Percentiles rank a stretch among this genome's conserved stretches.
Evolutionary conservation across 2,113 vertebrate species (phyloP).

Genomic region (Axis porcinus): DNA sequence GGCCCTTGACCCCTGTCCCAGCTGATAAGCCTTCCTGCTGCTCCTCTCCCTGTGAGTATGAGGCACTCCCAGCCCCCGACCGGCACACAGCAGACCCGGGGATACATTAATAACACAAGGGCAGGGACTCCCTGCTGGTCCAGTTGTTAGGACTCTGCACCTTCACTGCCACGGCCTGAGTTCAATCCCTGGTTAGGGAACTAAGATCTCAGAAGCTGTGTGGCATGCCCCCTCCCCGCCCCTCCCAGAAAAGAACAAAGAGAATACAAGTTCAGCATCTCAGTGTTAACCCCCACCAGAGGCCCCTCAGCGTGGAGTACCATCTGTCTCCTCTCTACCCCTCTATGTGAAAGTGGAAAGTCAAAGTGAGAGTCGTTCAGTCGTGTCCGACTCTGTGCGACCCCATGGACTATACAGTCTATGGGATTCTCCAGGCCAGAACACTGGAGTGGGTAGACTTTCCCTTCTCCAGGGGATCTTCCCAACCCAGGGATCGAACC

Average conservation of each 20-base stretch:
- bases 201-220: not conserved
- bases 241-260: not conserved
- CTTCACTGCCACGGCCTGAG: not conserved
- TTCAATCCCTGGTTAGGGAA: not conserved
- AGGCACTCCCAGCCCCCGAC: not conserved
- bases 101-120: not conserved
- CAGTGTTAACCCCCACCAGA: not conserved
- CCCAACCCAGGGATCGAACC: not conserved
- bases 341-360: not conserved
- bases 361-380: not conserved
- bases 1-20: not conserved
- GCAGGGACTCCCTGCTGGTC: not conserved
- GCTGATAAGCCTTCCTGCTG: not conserved
- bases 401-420: not conserved
- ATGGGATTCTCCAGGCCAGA: not conserved
- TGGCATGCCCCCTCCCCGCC: accelerated
- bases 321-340: not conserved
- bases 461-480: not conserved
- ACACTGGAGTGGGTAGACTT: not conserved
- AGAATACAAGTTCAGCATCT: not conserved
- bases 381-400: accelerated
- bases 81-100: accelerated
- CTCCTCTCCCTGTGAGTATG: not conserved
- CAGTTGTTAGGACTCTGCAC: not conserved
- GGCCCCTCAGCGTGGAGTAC: no score